Evolutionary conservation across 1,140 invertebrate species (phyloP).

Genomic region (Varroa destructor): DNA sequence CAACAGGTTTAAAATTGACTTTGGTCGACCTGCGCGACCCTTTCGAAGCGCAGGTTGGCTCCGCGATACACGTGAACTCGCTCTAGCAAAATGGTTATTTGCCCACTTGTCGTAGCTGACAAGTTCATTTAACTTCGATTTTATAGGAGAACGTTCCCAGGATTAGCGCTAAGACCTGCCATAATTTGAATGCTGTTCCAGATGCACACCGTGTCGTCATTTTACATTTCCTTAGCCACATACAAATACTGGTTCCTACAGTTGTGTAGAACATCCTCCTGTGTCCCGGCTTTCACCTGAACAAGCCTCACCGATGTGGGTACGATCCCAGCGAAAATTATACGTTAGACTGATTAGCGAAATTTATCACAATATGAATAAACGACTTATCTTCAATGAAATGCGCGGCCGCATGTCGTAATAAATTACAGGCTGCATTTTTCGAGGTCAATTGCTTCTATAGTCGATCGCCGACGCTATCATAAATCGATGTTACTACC

Average conservation of each 20-base stretch:
- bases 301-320: not conserved
- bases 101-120: not conserved
- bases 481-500: not conserved
- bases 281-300: not conserved
- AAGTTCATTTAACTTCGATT: not conserved
- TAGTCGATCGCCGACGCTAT: not conserved
- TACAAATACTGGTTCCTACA: not conserved
- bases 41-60: not conserved
- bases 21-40: not conserved
- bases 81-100: not conserved
- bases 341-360: not conserved
- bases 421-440: no score
- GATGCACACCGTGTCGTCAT: not conserved
- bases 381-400: not conserved
- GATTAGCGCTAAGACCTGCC: not conserved
- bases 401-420: not conserved
- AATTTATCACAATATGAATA: conserved; percentile 4
- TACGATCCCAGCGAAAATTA: not conserved
- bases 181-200: conserved; percentile 2
- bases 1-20: not conserved
- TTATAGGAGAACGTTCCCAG: not conserved
- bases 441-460: no score
- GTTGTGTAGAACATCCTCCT: conserved; percentile 4
- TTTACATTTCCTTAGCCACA: not conserved
- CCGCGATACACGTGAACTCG: not conserved